Percentiles rank a stretch among this genome's conserved stretches.
Conservation (phyloP, 53 echinoderm and acorn worm species). For the Paracentrotus lividus region DNA sequence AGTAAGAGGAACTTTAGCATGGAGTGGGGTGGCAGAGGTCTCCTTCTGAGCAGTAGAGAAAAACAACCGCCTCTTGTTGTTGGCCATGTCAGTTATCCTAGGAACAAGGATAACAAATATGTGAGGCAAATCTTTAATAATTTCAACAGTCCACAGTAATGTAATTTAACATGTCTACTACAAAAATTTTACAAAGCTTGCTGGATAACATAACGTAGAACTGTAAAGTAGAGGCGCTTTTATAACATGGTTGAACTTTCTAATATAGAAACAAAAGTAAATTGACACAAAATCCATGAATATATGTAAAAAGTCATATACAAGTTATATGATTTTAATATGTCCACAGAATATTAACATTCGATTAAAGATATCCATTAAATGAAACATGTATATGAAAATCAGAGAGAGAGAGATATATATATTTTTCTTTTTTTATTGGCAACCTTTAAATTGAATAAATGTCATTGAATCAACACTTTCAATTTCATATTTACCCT, state of each 20-base stretch:
- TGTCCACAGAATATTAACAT: no score
- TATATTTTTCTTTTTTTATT: no score
- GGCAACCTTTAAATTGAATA: no score
- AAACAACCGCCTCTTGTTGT: conserved; percentile 91
- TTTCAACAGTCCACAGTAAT: background rate
- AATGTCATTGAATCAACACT: background rate
- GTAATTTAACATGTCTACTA: background rate
- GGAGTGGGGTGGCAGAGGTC: conserved; percentile 89
- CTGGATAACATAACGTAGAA: background rate
- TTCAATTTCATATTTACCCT: conserved; percentile 75
- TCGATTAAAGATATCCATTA: no score
- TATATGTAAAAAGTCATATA: no score
- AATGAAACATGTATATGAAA: no score
- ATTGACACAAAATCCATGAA: no score
- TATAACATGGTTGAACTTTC: background rate
- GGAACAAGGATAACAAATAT: background rate
- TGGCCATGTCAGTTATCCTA: conserved; percentile 86
- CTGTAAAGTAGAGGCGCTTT: background rate
- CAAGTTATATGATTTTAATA: no score
- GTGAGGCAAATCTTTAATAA: background rate
- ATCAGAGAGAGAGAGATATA: no score
- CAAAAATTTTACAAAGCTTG: background rate
- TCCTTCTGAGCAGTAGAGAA: conserved; percentile 97
- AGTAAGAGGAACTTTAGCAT: conserved; percentile 93
- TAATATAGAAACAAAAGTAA: background rate